Evolutionary conservation across 2,113 vertebrate species (phyloP).

Genomic region (Halichoeres trimaculatus): DNA sequence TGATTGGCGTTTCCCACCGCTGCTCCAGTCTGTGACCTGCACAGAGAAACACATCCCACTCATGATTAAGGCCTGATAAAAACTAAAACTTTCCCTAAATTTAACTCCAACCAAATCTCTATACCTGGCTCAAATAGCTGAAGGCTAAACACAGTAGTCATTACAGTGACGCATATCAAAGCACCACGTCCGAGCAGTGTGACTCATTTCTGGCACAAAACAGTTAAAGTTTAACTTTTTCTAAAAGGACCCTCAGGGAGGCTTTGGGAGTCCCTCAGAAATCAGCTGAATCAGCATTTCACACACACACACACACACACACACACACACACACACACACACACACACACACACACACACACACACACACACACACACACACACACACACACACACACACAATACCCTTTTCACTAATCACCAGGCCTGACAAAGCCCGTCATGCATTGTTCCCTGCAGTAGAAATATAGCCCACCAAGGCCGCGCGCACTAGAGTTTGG

Average conservation of each 20-base stretch:
- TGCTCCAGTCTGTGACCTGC: slow-evolving; percentile 79
- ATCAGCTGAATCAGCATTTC: slow-evolving; percentile 83
- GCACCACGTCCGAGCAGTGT: slow-evolving; percentile 72
- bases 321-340: slow-evolving; percentile 48
- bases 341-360: slow-evolving; percentile 75
- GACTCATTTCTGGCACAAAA: slow-evolving; percentile 78
- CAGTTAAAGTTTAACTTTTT: slow-evolving; percentile 97
- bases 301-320: slow-evolving; percentile 50
- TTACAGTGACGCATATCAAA: slow-evolving; percentile 26
- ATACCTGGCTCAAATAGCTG: neutral
- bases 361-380: slow-evolving; percentile 29
- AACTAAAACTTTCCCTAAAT: neutral
- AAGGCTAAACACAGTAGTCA: slow-evolving; percentile 3
- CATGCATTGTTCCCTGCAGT: slow-evolving; percentile 68
- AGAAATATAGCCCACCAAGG: slow-evolving; percentile 59
- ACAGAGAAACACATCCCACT: slow-evolving; percentile 59
- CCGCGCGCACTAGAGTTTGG: slow-evolving; percentile 25
- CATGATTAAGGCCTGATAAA: slow-evolving; percentile 7
- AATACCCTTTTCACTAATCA: slow-evolving; percentile 82
- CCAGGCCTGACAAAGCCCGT: slow-evolving; percentile 70
- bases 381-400: slow-evolving; percentile 70
- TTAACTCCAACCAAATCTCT: neutral
- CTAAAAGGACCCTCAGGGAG: slow-evolving; percentile 88
- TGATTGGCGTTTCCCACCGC: slow-evolving; percentile 86
- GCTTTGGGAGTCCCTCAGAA: slow-evolving; percentile 83